Evolutionary conservation across 2,888 invertebrate species (phyloP), one percentile per base, ranked within the genome.

Genomic region (Dynastes tityus): DNA sequence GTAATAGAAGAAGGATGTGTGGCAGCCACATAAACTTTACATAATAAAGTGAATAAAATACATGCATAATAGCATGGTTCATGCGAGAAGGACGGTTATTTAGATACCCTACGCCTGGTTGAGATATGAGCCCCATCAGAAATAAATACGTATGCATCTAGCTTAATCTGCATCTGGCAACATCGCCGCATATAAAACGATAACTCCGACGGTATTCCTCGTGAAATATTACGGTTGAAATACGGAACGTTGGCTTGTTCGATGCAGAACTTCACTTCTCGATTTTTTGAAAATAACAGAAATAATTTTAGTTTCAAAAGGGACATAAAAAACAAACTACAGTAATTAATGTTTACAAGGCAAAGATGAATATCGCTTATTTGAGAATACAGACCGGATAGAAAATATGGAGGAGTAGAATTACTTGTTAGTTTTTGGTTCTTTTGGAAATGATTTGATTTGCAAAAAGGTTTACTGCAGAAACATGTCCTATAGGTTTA

Each of bases 21-120:
- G 73, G 61, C 61, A 74, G 45, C 61, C 73, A 61, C 73, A 74
- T 74, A 74, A 74, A 74, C 73, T 45, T 74, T 61, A 61, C 61
- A 61, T 74, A 74, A 74, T 74, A 74, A 74, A 74, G 61, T 61
- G 73, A 61, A 63, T 61, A 74, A 74, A 74, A 74, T 74, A 61
- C 73, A 74, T 74, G 73, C 61, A 74, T 74, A 74, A 74, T 74
- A 37, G 73, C 45, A 45, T 13, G 61, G 40, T 37, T 71, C 55
- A 37, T 55, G 32, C 13, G 45, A 45, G 45, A 58, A 73, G 58
- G 22, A 40, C 61, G 55, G 73, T 61, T 74, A 74, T 74, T 61
- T 74, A 74, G 73, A 74, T 74, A 45, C 45, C 40, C 61, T 49
- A 55, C 73, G 29, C 40, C 22, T 13, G 40, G 11, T 27, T 51